These are phyloP conservation scores for Drosophila rufa DNA, from an alignment of 1,140 invertebrate genomes.

Conservation along the genomic window DNA sequence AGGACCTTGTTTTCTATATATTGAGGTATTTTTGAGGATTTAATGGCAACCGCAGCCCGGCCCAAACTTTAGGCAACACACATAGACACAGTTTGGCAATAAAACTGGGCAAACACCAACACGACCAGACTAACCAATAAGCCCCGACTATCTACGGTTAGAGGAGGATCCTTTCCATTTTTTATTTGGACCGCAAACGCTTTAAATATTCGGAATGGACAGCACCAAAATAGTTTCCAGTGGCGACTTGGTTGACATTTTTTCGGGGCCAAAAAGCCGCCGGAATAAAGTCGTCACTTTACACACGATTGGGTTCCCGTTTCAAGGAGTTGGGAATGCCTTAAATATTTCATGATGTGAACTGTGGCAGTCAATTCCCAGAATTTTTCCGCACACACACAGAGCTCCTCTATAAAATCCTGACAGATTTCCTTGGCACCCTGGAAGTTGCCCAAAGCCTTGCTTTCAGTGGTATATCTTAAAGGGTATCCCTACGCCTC, in stretches of 20 bases:
- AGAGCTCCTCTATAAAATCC: background rate
- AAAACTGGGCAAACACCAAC: constrained; percentile 27
- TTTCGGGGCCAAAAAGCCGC: constrained; percentile 15
- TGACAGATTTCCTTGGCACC: constrained; percentile 23
- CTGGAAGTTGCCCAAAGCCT: background rate
- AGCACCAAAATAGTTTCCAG: constrained; percentile 31
- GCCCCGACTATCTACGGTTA: constrained; percentile 51
- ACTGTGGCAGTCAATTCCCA: constrained; percentile 46
- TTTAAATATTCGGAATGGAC: constrained; percentile 59
- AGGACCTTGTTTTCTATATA: constrained; percentile 24
- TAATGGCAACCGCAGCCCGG: constrained; percentile 50
- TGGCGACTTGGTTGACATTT: constrained; percentile 31
- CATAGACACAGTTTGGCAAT: constrained; percentile 42
- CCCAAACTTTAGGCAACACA: constrained; percentile 49
- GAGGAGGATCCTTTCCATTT: constrained; percentile 18
- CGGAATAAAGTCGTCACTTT: constrained; percentile 57
- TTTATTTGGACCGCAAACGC: constrained; percentile 41
- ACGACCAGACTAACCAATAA: constrained; percentile 48
- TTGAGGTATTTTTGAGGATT: constrained; percentile 57
- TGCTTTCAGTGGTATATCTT: background rate
- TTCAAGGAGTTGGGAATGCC: constrained; percentile 35
- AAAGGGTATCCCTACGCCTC: background rate
- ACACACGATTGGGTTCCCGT: constrained; percentile 54
- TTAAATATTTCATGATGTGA: constrained; percentile 65
- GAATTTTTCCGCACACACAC: constrained; percentile 2